Evolutionary conservation across 2,888 invertebrate species (phyloP).

Genomic region (Eugnorisma glareosa): DNA sequence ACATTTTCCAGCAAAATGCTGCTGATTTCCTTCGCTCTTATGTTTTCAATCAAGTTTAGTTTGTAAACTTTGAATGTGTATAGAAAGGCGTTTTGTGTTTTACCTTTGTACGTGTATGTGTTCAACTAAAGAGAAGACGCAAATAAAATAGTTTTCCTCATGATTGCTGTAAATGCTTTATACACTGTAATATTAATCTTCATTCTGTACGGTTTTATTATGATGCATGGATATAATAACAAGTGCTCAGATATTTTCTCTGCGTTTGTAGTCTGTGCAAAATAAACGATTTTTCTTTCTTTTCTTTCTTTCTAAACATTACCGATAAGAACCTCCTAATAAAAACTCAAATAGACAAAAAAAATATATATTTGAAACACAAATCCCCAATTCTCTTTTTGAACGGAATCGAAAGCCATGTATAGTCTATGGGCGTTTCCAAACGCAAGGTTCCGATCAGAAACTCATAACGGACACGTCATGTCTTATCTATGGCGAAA

Average conservation of each 20-base stretch:
- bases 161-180: constrained; percentile 12
- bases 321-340: not conserved
- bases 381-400: constrained; percentile 64
- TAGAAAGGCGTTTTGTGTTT: constrained; percentile 25
- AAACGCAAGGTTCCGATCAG: constrained; percentile 82
- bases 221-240: not conserved
- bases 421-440: constrained; percentile 75
- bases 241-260: not conserved
- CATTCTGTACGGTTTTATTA: not conserved
- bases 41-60: constrained; percentile 20
- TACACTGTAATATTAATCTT: constrained; percentile 10
- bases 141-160: constrained; percentile 8
- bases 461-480: constrained; percentile 87
- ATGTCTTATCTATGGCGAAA: constrained; percentile 84
- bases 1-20: constrained; percentile 19
- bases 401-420: constrained; percentile 65
- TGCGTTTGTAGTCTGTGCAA: no score
- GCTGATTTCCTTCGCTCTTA: constrained; percentile 20
- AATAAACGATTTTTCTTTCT: no score
- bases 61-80: constrained; percentile 22
- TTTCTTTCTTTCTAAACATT: no score
- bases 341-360: constrained; percentile 1
- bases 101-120: not conserved
- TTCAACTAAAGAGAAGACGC: constrained; percentile 9
- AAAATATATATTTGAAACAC: constrained; percentile 42